Conservation (phyloP, 2,888 invertebrate species). For the Synergus gifuensis region DNA sequence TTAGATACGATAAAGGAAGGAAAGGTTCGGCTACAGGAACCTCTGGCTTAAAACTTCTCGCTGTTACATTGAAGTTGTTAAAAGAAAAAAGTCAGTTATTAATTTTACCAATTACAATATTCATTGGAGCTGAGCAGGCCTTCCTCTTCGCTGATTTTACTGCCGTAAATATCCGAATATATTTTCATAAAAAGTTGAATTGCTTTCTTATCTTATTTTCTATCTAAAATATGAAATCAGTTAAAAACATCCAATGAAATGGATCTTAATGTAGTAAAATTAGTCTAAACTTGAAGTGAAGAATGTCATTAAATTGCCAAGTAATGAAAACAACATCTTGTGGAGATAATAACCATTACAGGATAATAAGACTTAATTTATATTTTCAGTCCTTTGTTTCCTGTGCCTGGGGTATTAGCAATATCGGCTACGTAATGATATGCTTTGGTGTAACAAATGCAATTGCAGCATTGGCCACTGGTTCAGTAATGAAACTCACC, state of each 20-base stretch:
- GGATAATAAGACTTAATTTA: constrained; percentile 33
- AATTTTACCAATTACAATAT: constrained; percentile 93
- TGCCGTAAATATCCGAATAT: constrained; percentile 80
- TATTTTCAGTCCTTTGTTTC: constrained; percentile 87
- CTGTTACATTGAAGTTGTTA: constrained; percentile 89
- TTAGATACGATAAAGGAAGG: constrained; percentile 82
- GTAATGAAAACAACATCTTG: no score
- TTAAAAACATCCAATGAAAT: no score
- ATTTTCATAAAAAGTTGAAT: not conserved
- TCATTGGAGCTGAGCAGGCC: constrained; percentile 96
- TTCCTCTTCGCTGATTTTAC: constrained; percentile 93
- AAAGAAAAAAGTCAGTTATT: constrained; percentile 89
- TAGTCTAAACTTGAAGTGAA: no score
- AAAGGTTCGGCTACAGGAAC: constrained; percentile 82
- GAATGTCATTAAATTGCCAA: not conserved
- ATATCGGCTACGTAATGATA: constrained; percentile 96
- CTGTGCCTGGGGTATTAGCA: constrained; percentile 92
- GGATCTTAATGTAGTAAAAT: no score
- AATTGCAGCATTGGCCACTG: constrained; percentile 89
- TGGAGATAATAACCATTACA: constrained; percentile 1
- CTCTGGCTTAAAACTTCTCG: constrained; percentile 84
- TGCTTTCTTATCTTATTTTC: constrained; percentile 12
- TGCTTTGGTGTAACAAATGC: constrained; percentile 94
- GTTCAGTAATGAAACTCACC: constrained; percentile 87
- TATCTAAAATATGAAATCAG: not conserved